Evolutionary conservation across 2,113 vertebrate genomes (phyloP), one percentile per base, ranked within the genome.

Genomic region (Menura novaehollandiae): DNA sequence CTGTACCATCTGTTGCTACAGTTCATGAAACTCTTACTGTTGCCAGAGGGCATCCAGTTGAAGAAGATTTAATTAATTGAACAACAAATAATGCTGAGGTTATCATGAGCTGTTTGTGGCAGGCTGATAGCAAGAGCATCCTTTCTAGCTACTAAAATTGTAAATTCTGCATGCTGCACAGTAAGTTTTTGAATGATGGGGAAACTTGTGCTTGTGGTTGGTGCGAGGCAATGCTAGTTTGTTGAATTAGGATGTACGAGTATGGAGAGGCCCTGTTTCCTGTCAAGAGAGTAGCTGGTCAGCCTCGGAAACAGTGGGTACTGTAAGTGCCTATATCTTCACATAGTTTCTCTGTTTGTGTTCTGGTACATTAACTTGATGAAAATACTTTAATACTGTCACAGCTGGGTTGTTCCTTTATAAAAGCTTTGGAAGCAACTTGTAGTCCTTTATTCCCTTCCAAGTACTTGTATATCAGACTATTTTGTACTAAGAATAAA

Each of bases 291-390:
- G 52, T 35, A 59, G 35, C 30, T 76, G 62, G 43, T 46, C 35
- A 59, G 0, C 13, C 35, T 63, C 16, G 41, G 19, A 75, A 49
- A n/a, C 2, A 19, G 30, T 0, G 0, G 7, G 7, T 74, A 33
- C 33, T 24, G 8, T 63, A 67, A 73, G 33, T 63, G 49, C 66
- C 6, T 55, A 1, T 53, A 68, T 33, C 20, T 62, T 28, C 28
- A 12, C 1, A 1, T 47, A 18, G 24, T 28, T 78, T 39, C 56
- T 93, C 32, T 1, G 0, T 52, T 72, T 64, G 24, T 78, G 16
- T 75, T 80, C 33, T 63, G 68, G 85, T 28, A 52, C 49, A 9
- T 39, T 47, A 24, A 64, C 1, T 4, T 18, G 15, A 22, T 3
- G 2, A 60, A 89, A 91, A 46, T 47, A 19, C 63, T 78, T 4